Percentiles rank a stretch among this genome's conserved stretches.
phyloP scores from a whole-genome alignment of 1,140 invertebrate genomes.

The Lepidotrigona ventralis region DNA sequence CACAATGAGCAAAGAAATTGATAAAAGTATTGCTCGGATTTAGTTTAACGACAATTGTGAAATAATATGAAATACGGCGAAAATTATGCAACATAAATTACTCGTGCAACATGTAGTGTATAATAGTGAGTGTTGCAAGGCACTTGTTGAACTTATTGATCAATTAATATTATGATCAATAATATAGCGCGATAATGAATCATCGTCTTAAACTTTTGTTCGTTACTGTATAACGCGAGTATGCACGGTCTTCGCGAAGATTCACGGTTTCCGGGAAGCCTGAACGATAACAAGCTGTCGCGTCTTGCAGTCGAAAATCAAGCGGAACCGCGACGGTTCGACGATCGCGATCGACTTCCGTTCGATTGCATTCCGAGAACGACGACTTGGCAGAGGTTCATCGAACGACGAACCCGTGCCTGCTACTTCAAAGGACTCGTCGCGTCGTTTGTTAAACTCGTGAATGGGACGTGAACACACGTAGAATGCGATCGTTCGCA shows the following conservation, averaged over 20 bases:
- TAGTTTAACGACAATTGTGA: no score
- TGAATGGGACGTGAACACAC: background rate
- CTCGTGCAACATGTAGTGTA: no score
- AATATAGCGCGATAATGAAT: background rate
- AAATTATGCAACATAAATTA: no score
- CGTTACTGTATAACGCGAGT: no score
- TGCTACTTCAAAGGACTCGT: constrained; percentile 10
- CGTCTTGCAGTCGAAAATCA: background rate
- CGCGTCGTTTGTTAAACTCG: background rate
- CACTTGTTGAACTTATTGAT: no score
- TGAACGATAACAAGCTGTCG: background rate
- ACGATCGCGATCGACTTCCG: background rate
- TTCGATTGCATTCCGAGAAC: constrained; percentile 33
- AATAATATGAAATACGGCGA: no score
- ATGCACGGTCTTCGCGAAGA: background rate
- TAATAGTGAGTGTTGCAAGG: no score
- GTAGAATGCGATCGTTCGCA: background rate
- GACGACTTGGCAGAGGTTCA: constrained; percentile 43
- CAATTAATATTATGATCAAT: no score
- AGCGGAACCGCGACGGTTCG: background rate
- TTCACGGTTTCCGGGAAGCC: background rate
- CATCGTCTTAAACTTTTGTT: no score
- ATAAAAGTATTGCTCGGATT: no score
- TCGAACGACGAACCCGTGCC: constrained; percentile 15
- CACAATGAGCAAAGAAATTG: no score